Evolutionary conservation across 2,113 vertebrate species (phyloP).

Genomic region (Brachirus orientalis): DNA sequence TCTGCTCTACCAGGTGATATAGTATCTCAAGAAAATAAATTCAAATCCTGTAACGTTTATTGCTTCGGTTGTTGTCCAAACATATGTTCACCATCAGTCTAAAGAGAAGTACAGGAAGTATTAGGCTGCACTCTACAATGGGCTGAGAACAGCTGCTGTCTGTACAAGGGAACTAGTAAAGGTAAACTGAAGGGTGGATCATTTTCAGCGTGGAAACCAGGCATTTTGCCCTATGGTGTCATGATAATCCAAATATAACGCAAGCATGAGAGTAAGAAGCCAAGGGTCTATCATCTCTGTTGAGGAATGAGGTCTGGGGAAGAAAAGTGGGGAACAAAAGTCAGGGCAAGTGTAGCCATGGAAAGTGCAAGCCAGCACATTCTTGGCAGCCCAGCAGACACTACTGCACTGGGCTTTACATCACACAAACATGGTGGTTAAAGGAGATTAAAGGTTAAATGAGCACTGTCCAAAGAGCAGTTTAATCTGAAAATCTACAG

Average conservation of each 20-base stretch:
- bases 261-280: conserved; percentile 49
- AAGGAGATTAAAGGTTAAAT: neutral
- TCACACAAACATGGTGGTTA: conserved; percentile 16
- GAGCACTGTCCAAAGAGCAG: neutral
- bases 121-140: conserved; percentile 61
- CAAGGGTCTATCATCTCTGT: conserved; percentile 71
- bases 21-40: conserved; percentile 68
- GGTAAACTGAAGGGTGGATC: conserved; percentile 57
- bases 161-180: conserved; percentile 50
- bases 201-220: conserved; percentile 61
- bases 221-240: conserved; percentile 77
- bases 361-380: conserved; percentile 42
- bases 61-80: conserved; percentile 62
- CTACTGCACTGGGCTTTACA: neutral
- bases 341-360: conserved; percentile 30
- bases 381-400: conserved; percentile 23
- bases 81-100: conserved; percentile 70
- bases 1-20: conserved; percentile 63
- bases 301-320: conserved; percentile 63
- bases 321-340: conserved; percentile 22
- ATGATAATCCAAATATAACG: conserved; percentile 71
- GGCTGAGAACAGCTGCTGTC: conserved; percentile 65
- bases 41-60: conserved; percentile 60
- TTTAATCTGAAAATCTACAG: neutral
- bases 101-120: conserved; percentile 60